A percentile compares a stretch with the other conserved stretches of the same genome.
Evolutionary conservation across 1,140 invertebrate genomes (phyloP).

Genomic region (Steinernema feltiae): DNA sequence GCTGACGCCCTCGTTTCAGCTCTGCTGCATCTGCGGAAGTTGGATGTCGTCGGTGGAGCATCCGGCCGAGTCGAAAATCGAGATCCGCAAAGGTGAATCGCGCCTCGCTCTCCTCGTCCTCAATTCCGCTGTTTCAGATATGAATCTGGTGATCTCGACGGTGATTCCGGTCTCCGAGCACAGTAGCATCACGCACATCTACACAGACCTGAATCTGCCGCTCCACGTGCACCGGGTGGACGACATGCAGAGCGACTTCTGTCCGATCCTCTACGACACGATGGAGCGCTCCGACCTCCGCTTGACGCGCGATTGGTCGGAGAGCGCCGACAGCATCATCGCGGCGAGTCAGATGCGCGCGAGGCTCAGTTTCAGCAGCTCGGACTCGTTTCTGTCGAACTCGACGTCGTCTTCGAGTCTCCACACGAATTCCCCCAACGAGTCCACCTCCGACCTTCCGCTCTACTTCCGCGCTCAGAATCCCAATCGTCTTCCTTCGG

Average conservation of each 20-base stretch:
- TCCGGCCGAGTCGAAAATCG: not conserved
- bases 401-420: not conserved
- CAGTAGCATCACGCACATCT: not conserved
- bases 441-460: not conserved
- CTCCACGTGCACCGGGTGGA: not conserved
- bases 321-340: not conserved
- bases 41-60: conserved; percentile 2
- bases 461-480: not conserved
- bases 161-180: not conserved
- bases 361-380: not conserved
- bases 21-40: not conserved
- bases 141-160: not conserved
- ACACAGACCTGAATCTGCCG: not conserved
- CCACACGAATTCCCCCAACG: not conserved
- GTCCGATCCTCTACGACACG: not conserved
- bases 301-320: not conserved
- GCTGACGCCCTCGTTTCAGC: not conserved
- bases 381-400: not conserved
- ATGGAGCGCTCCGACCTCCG: not conserved
- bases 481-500: not conserved
- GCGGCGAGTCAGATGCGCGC: not conserved
- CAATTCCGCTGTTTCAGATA: not conserved
- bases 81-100: not conserved
- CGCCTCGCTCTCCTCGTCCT: not conserved
- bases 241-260: not conserved